Conservation (phyloP, 2,888 invertebrate genomes). For the Brenthis ino region DNA sequence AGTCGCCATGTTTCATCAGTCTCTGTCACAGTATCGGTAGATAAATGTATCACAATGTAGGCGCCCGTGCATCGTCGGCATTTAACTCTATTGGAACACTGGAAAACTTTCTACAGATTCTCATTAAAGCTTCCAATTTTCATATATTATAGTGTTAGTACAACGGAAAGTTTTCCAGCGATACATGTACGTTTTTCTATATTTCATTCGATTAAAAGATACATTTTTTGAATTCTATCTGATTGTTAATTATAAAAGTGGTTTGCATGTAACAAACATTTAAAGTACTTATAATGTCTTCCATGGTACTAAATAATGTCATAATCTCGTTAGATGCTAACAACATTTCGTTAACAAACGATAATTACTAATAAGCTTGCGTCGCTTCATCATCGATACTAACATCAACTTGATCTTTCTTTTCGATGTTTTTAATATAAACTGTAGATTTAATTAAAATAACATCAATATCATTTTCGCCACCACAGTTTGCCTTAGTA, state of each 20-base stretch:
- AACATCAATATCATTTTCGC: slow-evolving; percentile 73
- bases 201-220: slow-evolving; percentile 56
- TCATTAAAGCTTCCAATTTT: slow-evolving; percentile 57
- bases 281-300: slow-evolving; percentile 68
- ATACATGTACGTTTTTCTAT: slow-evolving; percentile 49
- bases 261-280: slow-evolving; percentile 49
- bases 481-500: slow-evolving; percentile 80
- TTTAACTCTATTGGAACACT: slow-evolving; percentile 59
- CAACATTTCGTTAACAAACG: slow-evolving; percentile 60
- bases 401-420: slow-evolving; percentile 54
- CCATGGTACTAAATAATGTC: slow-evolving; percentile 63
- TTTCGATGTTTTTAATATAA: slow-evolving; percentile 58
- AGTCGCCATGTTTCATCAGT: slow-evolving; percentile 72
- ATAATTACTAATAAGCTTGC: slow-evolving; percentile 64
- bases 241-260: slow-evolving; percentile 37
- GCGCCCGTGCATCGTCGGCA: slow-evolving; percentile 76
- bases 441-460: slow-evolving; percentile 64
- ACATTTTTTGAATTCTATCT: slow-evolving; percentile 57
- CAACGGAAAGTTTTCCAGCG: slow-evolving; percentile 77
- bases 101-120: slow-evolving; percentile 74
- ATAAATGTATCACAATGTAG: slow-evolving; percentile 82
- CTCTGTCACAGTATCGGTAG: slow-evolving; percentile 74
- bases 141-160: slow-evolving; percentile 57
- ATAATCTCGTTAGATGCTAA: slow-evolving; percentile 63
- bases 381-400: slow-evolving; percentile 68